Percentiles rank a stretch among this genome's conserved stretches.
phyloP scores from a whole-genome alignment of 2,888 invertebrate genomes.

The Himalopsyche kuldschensis region DNA sequence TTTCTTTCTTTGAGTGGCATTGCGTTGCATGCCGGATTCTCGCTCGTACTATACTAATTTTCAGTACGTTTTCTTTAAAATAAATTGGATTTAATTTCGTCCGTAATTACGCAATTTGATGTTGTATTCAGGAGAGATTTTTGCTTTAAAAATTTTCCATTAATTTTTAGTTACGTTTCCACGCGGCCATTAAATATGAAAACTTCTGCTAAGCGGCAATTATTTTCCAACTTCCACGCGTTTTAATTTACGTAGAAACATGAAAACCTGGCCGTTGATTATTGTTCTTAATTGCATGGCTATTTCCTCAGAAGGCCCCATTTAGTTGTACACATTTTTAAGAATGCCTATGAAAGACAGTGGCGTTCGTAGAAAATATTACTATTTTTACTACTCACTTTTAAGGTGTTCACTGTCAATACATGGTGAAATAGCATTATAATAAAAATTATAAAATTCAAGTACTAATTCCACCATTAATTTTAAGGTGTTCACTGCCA shows the following conservation, averaged over 20 bases:
- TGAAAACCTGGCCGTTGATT: conserved; percentile 6
- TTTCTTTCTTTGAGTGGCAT: too few species aligned
- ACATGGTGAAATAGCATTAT: too few species aligned
- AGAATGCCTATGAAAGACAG: not conserved
- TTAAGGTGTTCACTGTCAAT: too few species aligned
- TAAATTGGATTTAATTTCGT: not conserved
- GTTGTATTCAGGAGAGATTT: not conserved
- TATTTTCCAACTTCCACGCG: conserved; percentile 1
- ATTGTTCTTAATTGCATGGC: conserved; percentile 7
- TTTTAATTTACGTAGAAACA: not conserved
- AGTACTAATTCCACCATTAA: too few species aligned
- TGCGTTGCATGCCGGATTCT: too few species aligned
- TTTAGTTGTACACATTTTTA: not conserved
- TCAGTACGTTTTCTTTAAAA: not conserved
- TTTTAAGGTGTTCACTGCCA: too few species aligned
- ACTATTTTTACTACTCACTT: too few species aligned
- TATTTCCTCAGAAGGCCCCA: conserved; percentile 1
- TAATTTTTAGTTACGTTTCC: not conserved
- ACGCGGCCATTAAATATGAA: not conserved
- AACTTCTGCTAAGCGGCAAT: not conserved
- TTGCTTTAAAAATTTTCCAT: not conserved
- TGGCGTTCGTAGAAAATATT: not conserved
- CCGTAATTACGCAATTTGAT: not conserved
- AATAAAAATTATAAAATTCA: too few species aligned
- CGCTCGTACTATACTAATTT: not conserved